Evolutionary conservation across 2,888 invertebrate genomes (phyloP).

Genomic region (Atrina japonica): DNA sequence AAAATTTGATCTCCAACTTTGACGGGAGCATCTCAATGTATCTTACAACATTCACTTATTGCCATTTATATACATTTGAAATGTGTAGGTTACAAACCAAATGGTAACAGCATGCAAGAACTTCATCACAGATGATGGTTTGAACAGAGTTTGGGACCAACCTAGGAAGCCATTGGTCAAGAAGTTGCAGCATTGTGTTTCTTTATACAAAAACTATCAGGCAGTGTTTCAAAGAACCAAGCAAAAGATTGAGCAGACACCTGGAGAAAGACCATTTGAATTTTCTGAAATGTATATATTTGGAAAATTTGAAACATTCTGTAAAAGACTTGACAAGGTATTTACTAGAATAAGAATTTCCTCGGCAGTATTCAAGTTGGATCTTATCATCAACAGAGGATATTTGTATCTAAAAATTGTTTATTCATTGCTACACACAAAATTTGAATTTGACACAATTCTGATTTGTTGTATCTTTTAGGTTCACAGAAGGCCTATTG

Average conservation of each 20-base stretch:
- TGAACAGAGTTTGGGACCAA: conserved; percentile 75
- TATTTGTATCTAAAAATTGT: too few species aligned
- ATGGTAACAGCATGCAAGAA: conserved; percentile 79
- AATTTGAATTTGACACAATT: too few species aligned
- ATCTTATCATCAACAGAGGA: too few species aligned
- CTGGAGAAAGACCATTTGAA: conserved; percentile 76
- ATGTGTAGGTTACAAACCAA: conserved; percentile 78
- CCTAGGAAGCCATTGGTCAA: conserved; percentile 61
- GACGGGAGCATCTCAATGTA: too few species aligned
- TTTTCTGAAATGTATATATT: conserved; percentile 81
- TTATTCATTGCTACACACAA: too few species aligned
- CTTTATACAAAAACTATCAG: conserved; percentile 84
- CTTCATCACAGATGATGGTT: conserved; percentile 73
- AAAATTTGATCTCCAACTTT: too few species aligned
- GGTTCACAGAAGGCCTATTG: too few species aligned
- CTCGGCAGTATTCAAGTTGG: too few species aligned
- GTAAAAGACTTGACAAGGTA: conserved; percentile 76
- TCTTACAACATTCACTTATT: too few species aligned
- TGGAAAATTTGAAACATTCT: conserved; percentile 80
- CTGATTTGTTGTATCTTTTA: too few species aligned
- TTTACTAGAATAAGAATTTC: not conserved
- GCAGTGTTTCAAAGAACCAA: conserved; percentile 83
- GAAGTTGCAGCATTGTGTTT: conserved; percentile 82
- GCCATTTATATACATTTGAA: too few species aligned
- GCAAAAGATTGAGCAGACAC: conserved; percentile 70